phyloP scores from a whole-genome alignment of 53 echinoderm and acorn worm species.

The Crossaster papposus region DNA sequence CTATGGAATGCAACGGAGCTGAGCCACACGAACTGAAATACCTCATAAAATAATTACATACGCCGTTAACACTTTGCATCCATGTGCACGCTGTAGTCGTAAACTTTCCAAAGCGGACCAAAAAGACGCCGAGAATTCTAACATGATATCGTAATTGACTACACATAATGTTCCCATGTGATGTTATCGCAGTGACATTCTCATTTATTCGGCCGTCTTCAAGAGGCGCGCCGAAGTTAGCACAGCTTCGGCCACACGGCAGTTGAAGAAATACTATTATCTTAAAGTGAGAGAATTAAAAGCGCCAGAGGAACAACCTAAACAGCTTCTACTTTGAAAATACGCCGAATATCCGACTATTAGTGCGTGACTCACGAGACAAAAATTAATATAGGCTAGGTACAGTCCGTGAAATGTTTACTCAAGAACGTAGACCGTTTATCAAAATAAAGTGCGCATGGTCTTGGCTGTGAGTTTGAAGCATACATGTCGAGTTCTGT shows the following conservation, averaged over 20 bases:
- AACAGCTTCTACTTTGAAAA: not conserved
- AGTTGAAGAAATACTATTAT: not conserved
- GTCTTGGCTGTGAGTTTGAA: not conserved
- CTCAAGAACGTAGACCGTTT: not conserved
- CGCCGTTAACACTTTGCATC: too few relatives aligned
- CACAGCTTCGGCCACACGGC: not conserved
- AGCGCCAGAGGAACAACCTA: not conserved
- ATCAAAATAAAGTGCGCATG: not conserved
- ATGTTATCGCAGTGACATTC: not conserved
- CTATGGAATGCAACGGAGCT: too few relatives aligned
- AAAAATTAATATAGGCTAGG: not conserved
- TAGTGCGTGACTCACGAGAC: not conserved
- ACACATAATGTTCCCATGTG: not conserved
- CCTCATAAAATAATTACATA: too few relatives aligned
- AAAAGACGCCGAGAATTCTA: not conserved
- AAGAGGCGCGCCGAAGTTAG: not conserved
- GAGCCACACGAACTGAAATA: too few relatives aligned
- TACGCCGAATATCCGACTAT: not conserved
- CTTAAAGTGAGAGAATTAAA: not conserved
- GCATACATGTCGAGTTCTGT: not conserved
- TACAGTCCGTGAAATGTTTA: not conserved
- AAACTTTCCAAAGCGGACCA: too few relatives aligned
- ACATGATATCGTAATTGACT: not conserved
- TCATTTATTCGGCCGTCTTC: not conserved
- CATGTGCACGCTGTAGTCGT: too few relatives aligned